phyloP scores from a whole-genome alignment of 2,113 vertebrate genomes.

The Mohoua ochrocephala region DNA sequence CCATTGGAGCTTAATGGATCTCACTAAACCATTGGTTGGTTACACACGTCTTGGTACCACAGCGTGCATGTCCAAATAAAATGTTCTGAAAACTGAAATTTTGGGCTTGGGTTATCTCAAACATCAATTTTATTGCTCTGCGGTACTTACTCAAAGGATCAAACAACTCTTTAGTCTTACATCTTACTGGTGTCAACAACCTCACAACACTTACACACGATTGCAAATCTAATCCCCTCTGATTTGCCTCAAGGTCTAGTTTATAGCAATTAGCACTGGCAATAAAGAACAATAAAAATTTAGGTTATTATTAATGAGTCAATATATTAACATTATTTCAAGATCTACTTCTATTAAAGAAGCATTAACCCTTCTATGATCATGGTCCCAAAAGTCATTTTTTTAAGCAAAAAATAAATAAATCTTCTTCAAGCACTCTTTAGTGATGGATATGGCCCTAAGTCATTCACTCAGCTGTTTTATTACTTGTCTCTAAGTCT shows the following conservation, averaged over 20 bases:
- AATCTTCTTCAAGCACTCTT: constrained; percentile 22
- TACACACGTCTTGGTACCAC: background rate
- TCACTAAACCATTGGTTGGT: rapidly evolving
- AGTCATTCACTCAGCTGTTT: constrained; percentile 70
- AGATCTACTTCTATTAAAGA: background rate
- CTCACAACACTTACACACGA: background rate
- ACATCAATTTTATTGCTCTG: background rate
- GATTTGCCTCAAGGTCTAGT: background rate
- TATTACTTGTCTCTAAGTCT: constrained; percentile 74
- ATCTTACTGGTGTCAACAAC: background rate
- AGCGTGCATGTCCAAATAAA: background rate
- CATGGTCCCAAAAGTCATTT: background rate
- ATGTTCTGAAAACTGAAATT: background rate
- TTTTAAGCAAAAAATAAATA: background rate
- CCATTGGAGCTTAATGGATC: background rate
- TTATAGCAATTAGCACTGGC: background rate
- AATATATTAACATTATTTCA: background rate
- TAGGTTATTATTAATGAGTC: background rate
- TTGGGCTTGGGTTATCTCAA: background rate
- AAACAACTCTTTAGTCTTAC: background rate
- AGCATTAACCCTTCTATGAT: background rate
- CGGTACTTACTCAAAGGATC: background rate
- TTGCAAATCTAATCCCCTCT: background rate
- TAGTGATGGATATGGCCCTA: constrained; percentile 58
- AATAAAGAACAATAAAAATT: background rate